Evolutionary conservation across 1,140 invertebrate genomes (phyloP), one percentile per base, ranked within the genome.

Genomic region (Palaemon carinicauda): DNA sequence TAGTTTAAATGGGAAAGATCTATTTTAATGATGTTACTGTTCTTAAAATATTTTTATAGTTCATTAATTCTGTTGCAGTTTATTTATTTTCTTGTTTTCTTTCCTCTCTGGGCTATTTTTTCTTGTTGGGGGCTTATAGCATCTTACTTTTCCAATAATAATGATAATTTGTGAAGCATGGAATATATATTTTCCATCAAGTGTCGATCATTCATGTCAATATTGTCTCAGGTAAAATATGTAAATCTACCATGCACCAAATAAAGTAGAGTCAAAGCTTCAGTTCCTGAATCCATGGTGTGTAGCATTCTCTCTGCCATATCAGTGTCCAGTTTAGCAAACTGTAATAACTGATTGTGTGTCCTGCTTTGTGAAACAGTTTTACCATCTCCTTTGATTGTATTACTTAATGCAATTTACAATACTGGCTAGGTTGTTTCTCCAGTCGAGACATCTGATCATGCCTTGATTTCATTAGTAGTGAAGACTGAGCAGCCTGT

Each of bases 151-250:
- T n/a, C n/a, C n/a, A n/a, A n/a, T n/a, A n/a, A n/a, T n/a, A n/a
- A n/a, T n/a, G n/a, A n/a, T n/a, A n/a, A n/a, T 50, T 29, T 82
- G 60, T 69, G 60, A 24, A 69, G 80, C 80, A 50, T 71, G 53
- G 60, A 82, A 82, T 27, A 3, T 82, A 24, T 82, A 51, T 50
- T 9, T 60, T 50, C 54, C n/a, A 74, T 79, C 10, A n/a, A 80
- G 33, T 78, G 41, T 21, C 73, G 21, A 33, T 75, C 4, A 51
- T 73, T 29, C 17, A 69, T 41, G 27, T 29, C 71, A 75, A 41
- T 82, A 74, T 85, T 88, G 71, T 89, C 89, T 4, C 82, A 91
- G 94, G 95, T 14, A 24, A 89, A 89, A 51, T 85, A 31, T 17
- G 31, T 56, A 33, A 56, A 50, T 79, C 77, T 79, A 21, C 10